phyloP scores from a whole-genome alignment of 1,140 invertebrate species.

The Arion vulgaris region DNA sequence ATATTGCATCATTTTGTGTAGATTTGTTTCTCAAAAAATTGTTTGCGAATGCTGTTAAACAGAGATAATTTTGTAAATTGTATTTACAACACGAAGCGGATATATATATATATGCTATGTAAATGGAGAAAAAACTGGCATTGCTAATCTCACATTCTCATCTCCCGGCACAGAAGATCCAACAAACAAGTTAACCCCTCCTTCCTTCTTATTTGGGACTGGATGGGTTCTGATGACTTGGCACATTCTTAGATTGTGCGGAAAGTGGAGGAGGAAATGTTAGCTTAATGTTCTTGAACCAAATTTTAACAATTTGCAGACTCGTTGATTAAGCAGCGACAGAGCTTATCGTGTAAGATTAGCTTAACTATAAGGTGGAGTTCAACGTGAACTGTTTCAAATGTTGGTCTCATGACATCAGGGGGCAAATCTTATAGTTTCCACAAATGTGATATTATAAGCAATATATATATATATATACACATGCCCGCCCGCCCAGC shows the following conservation, averaged over 20 bases:
- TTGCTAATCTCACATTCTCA: background rate
- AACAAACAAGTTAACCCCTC: slow-evolving; percentile 5
- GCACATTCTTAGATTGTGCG: no score
- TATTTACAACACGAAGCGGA: background rate
- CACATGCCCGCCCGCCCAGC: no score
- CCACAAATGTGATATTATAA: background rate
- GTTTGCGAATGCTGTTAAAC: no score
- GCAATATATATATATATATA: no score
- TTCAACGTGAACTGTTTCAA: background rate
- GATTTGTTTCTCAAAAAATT: no score
- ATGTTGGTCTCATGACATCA: background rate
- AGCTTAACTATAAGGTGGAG: background rate
- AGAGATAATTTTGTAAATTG: no score
- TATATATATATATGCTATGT: background rate
- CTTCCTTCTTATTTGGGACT: background rate
- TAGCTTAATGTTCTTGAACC: background rate
- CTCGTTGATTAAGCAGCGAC: background rate
- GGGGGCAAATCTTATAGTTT: background rate
- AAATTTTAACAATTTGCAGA: background rate
- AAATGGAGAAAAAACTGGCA: no score
- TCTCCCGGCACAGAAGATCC: slow-evolving; percentile 1
- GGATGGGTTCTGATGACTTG: background rate
- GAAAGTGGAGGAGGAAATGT: background rate
- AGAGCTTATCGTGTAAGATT: background rate
- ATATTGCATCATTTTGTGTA: no score